These are phyloP conservation scores for Gadopsis marmoratus DNA, from an alignment of 2,797 vertebrate species.

Conservation along the genomic window DNA sequence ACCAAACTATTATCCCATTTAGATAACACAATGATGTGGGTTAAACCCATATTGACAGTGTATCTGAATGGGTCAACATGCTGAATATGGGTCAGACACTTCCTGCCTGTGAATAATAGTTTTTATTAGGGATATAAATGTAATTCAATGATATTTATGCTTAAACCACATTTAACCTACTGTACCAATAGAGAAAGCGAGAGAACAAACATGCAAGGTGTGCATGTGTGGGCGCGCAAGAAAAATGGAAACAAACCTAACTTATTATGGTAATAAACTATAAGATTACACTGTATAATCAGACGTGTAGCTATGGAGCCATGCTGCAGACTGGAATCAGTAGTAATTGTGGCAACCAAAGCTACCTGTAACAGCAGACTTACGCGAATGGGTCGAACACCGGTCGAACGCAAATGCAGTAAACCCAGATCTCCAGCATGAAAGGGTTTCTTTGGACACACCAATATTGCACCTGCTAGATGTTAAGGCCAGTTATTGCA, in stretches of 20 bases:
- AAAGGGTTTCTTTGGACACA: conserved; percentile 28
- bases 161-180: neutral
- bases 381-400: neutral
- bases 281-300: neutral
- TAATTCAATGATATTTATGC: neutral
- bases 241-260: neutral
- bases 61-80: too few species aligned
- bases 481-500: conserved; percentile 81
- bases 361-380: neutral
- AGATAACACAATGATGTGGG: too few species aligned
- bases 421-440: neutral
- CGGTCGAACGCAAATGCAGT: neutral
- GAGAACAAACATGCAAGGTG: neutral
- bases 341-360: neutral
- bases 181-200: neutral
- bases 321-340: too few species aligned
- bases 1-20: too few species aligned
- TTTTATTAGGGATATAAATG: neutral
- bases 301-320: neutral
- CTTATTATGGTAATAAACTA: neutral
- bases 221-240: neutral
- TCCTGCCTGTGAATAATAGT: neutral
- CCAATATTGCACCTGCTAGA: conserved; percentile 63
- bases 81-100: neutral
- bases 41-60: too few species aligned